These are phyloP conservation scores for Anniella stebbinsi DNA, from an alignment of 2,797 vertebrate genomes.

Conservation along the genomic window DNA sequence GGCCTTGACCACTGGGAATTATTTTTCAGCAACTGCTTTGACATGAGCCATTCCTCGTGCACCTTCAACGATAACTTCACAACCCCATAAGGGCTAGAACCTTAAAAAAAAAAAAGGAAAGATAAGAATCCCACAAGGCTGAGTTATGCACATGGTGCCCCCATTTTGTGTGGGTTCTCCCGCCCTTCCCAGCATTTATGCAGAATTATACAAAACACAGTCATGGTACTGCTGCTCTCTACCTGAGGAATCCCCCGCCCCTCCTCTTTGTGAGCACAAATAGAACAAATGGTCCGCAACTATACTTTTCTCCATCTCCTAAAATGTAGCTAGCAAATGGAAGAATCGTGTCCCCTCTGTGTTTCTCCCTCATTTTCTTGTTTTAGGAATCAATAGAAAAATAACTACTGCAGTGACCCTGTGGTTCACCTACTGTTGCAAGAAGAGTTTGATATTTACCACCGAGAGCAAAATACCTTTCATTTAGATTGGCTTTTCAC, in stretches of 20 bases:
- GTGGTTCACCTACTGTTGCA: not conserved
- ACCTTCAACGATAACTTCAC: not conserved
- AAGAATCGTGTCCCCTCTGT: not conserved
- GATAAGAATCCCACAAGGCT: not conserved
- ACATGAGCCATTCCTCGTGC: not conserved
- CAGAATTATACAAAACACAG: not conserved
- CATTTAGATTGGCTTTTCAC: not conserved
- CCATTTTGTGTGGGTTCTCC: not conserved
- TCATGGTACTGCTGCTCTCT: not conserved
- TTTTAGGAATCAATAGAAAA: not conserved
- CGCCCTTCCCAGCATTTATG: no score
- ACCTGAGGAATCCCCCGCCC: no score
- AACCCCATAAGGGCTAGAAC: not conserved
- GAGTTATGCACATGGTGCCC: no score
- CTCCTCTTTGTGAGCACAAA: no score
- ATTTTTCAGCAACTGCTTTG: not conserved
- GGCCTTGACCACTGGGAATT: no score
- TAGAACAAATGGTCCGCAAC: no score
- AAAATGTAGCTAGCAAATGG: not conserved
- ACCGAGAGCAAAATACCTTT: not conserved
- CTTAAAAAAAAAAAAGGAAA: not conserved
- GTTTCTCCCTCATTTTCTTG: slow-evolving; percentile 11
- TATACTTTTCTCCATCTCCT: not conserved
- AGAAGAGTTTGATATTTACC: not conserved
- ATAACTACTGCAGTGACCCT: not conserved